Evolutionary conservation across 2,888 invertebrate genomes (phyloP).

Genomic region (Polydrusus pterygomalis): DNA sequence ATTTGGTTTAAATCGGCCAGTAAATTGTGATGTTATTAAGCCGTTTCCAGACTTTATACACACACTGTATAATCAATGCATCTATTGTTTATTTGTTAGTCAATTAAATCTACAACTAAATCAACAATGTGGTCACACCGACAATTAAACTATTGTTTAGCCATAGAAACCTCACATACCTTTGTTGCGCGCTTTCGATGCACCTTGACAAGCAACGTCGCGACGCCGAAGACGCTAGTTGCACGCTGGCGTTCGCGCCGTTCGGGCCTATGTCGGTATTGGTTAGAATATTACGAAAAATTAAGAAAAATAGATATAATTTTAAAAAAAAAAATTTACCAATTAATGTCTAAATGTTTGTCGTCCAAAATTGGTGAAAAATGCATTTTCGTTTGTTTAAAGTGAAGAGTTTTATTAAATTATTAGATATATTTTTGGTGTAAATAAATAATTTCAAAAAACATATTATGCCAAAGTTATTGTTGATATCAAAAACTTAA

Average conservation of each 20-base stretch:
- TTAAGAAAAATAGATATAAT: background rate
- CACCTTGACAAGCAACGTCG: constrained; percentile 46
- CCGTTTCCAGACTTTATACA: no score
- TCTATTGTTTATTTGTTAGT: background rate
- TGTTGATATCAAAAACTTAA: no score
- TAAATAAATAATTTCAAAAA: no score
- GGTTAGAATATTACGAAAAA: constrained; percentile 2
- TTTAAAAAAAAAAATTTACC: background rate
- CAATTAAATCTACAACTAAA: background rate
- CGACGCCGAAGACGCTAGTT: constrained; percentile 61
- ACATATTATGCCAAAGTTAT: no score
- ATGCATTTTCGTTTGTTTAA: no score
- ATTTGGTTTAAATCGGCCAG: no score
- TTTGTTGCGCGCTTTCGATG: constrained; percentile 40
- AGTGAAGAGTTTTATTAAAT: no score
- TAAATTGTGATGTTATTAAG: no score
- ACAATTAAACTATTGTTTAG: constrained; percentile 27
- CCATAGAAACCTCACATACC: constrained; percentile 12
- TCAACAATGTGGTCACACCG: constrained; percentile 8
- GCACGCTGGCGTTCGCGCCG: constrained; percentile 64
- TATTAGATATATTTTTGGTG: no score
- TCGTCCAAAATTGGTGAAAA: no score
- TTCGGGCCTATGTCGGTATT: constrained; percentile 15
- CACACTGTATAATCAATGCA: no score
- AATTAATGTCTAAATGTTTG: background rate